These are phyloP conservation scores for Danio rerio DNA, from an alignment of 2,113 vertebrate species.

Conservation along the genomic window GRCz12tu NC_133195.1:49248501-49249000, in stretches of 20 bases:
- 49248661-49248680: conserved; percentile 31
- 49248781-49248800: conserved; percentile 40
- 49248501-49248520: not conserved
- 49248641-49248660: conserved; percentile 27
- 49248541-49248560: conserved; percentile 18
- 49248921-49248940: conserved; percentile 90
- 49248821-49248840: conserved; percentile 47
- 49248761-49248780: conserved; percentile 31
- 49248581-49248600: conserved; percentile 48
- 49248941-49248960: conserved; percentile 92
- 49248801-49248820: conserved; percentile 51
- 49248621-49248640: not conserved
- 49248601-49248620: not conserved
- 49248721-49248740: conserved; percentile 36
- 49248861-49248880: conserved; percentile 53
- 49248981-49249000: conserved; percentile 90
- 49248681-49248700: conserved; percentile 50
- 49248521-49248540: not conserved
- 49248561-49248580: conserved; percentile 11
- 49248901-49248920: conserved; percentile 43
- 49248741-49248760: conserved; percentile 13
- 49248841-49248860: conserved; percentile 61
- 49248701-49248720: conserved; percentile 16
- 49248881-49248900: conserved; percentile 37
- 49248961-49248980: conserved; percentile 94